Evolutionary conservation across 2,797 vertebrate species (phyloP).

Genomic region (Spatula clypeata): DNA sequence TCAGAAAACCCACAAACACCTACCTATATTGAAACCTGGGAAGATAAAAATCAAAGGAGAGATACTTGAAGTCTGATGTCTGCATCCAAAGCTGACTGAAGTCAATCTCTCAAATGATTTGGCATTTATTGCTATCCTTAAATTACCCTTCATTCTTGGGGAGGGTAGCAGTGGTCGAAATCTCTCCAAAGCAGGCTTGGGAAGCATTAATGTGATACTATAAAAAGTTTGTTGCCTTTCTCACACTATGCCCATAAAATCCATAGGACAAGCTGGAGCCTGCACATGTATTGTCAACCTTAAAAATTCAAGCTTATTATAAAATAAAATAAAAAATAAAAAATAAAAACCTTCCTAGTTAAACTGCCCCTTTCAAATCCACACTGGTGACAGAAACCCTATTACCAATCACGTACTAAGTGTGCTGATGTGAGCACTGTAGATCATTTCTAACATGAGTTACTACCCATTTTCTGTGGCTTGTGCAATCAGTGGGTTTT

Average conservation of each 20-base stretch:
- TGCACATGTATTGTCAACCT: not conserved
- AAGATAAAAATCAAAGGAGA: conserved; percentile 67
- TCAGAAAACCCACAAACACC: conserved; percentile 37
- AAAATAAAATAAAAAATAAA: conserved; percentile 43
- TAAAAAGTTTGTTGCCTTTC: not conserved
- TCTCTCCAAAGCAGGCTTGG: not conserved
- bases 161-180: not conserved
- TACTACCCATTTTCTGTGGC: conserved; percentile 46
- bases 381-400: not conserved
- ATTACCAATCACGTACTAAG: not conserved
- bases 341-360: conserved; percentile 21
- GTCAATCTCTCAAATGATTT: conserved; percentile 11
- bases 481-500: conserved; percentile 68
- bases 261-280: not conserved
- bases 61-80: conserved; percentile 14
- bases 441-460: conserved; percentile 41
- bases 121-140: not conserved
- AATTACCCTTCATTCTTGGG: not conserved
- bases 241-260: not conserved
- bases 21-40: not conserved
- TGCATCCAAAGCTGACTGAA: conserved; percentile 46
- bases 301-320: conserved; percentile 15
- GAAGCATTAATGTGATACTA: not conserved
- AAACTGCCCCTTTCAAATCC: conserved; percentile 39
- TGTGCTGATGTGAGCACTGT: not conserved